Conservation (phyloP, 2,888 invertebrate genomes). For the Sthenelais limicola region DNA sequence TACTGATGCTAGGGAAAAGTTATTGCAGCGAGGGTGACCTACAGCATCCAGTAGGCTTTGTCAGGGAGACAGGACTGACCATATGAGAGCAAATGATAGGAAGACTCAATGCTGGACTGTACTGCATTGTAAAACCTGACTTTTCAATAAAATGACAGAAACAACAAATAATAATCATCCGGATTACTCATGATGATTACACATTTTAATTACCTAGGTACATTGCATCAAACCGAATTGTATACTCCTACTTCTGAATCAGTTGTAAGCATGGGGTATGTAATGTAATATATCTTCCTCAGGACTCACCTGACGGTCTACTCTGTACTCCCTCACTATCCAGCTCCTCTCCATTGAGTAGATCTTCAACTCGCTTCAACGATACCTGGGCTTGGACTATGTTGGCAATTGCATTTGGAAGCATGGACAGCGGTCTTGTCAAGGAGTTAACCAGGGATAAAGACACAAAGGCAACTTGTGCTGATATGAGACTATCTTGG, state of each 20-base stretch:
- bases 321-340: slow-evolving; percentile 26
- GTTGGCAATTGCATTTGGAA: slow-evolving; percentile 39
- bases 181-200: no score
- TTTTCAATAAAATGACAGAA: no score
- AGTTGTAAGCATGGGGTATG: background rate
- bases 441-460: slow-evolving; percentile 42
- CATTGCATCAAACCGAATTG: no score
- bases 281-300: background rate
- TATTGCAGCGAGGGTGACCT: no score
- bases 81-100: no score
- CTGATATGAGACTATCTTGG: slow-evolving; percentile 14
- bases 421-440: slow-evolving; percentile 36
- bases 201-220: no score
- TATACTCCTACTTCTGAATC: background rate
- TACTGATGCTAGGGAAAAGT: no score
- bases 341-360: slow-evolving; percentile 33
- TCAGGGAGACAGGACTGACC: no score
- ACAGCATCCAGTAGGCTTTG: no score
- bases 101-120: no score
- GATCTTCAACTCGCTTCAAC: slow-evolving; percentile 10
- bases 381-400: slow-evolving; percentile 39
- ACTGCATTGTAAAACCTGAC: no score
- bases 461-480: slow-evolving; percentile 43
- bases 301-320: background rate
- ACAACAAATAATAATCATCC: no score